phyloP scores from a whole-genome alignment of 2,113 vertebrate genomes.

The Xiphophorus maculatus region DNA sequence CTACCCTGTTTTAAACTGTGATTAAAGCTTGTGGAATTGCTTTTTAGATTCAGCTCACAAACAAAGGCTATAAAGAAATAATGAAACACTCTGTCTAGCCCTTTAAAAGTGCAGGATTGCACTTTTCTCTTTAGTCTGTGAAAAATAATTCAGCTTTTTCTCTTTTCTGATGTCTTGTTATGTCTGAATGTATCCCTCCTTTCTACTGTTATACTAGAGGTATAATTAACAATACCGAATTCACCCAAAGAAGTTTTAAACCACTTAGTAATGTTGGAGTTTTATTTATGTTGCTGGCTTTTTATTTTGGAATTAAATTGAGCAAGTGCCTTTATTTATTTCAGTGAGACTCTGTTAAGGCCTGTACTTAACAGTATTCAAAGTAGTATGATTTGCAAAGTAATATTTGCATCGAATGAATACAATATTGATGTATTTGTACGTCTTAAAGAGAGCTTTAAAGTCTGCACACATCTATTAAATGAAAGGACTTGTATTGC shows the following conservation, averaged over 20 bases:
- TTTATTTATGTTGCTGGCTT: not conserved
- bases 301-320: not conserved
- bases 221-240: not conserved
- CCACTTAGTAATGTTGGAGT: not conserved
- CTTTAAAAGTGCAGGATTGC: conserved; percentile 5
- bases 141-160: not conserved
- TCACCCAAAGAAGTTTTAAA: not conserved
- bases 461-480: conserved; percentile 7
- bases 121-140: not conserved
- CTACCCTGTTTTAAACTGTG: not conserved
- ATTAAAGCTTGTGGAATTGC: conserved; percentile 1
- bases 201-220: not conserved
- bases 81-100: not conserved
- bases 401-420: conserved; percentile 3
- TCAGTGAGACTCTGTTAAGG: not conserved
- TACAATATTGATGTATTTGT: not conserved
- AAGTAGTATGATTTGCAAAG: not conserved
- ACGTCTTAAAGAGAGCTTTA: conserved; percentile 29
- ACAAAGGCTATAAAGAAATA: conserved; percentile 3
- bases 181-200: not conserved
- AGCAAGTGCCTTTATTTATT: conserved; percentile 42
- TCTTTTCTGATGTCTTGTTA: not conserved
- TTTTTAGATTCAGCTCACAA: not conserved
- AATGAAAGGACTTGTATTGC: conserved; percentile 16
- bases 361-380: not conserved